Evolutionary conservation across 1,140 invertebrate species (phyloP).

Genomic region (Drosophila repletoides): DNA sequence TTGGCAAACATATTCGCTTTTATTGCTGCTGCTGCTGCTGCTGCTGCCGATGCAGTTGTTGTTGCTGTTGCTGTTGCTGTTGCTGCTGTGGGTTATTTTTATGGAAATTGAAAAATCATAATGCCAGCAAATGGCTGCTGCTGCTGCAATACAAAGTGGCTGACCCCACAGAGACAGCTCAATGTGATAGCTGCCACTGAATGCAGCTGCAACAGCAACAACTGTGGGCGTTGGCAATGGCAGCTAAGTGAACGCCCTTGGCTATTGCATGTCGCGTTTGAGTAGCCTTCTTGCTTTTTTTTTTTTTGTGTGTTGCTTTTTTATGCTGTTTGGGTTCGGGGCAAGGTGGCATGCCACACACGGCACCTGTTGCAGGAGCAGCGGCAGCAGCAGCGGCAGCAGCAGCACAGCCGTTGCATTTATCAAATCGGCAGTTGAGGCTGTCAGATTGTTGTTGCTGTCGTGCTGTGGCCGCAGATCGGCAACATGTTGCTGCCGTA

Average conservation of each 20-base stretch:
- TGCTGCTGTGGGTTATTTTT: slow-evolving; percentile 26
- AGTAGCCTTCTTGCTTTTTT: background rate
- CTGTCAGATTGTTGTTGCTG: slow-evolving; percentile 4
- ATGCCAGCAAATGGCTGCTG: slow-evolving; percentile 33
- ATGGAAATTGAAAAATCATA: slow-evolving; percentile 50
- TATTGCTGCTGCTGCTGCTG: background rate
- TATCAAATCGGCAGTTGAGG: slow-evolving; percentile 21
- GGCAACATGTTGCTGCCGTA: slow-evolving; percentile 36
- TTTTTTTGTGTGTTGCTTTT: background rate
- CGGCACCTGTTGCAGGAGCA: slow-evolving; percentile 24
- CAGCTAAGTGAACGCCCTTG: slow-evolving; percentile 29
- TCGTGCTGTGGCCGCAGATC: background rate
- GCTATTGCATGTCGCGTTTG: slow-evolving; percentile 26
- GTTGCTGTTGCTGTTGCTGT: slow-evolving; percentile 2
- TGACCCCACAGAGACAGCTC: background rate
- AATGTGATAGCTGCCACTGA: too few relatives aligned
- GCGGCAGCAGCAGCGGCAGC: background rate
- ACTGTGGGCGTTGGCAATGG: slow-evolving; percentile 9
- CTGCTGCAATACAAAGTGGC: slow-evolving; percentile 3
- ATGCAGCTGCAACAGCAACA: slow-evolving; percentile 25
- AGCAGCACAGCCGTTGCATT: slow-evolving; percentile 12
- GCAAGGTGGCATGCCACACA: background rate
- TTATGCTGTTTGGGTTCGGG: too few relatives aligned
- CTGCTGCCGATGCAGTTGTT: background rate
- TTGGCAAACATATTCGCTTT: background rate